Conservation (phyloP, 2,113 vertebrate genomes). For the Taurulus bubalis region DNA sequence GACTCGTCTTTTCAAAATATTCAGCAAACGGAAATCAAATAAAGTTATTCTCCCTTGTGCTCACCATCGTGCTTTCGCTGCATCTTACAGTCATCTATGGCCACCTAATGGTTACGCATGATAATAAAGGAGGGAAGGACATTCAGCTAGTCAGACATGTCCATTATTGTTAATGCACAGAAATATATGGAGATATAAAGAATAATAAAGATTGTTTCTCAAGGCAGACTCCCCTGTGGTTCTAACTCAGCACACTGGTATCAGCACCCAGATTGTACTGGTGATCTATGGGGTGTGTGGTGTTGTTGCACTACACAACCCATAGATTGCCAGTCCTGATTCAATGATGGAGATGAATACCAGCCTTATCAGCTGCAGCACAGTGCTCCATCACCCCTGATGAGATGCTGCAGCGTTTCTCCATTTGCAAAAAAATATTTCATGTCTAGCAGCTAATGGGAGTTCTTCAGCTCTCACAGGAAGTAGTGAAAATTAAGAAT, state of each 20-base stretch:
- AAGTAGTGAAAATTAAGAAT: not conserved
- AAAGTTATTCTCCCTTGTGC: not conserved
- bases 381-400: not conserved
- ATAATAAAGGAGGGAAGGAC: not conserved
- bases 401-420: constrained; percentile 2
- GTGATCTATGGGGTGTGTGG: not conserved
- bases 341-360: constrained; percentile 5
- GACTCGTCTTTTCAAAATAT: not conserved
- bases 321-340: not conserved
- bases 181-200: not conserved
- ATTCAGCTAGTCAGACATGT: not conserved
- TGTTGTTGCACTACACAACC: constrained; percentile 3
- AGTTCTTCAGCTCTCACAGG: not conserved
- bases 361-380: constrained; percentile 5
- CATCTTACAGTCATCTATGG: not conserved
- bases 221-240: not conserved
- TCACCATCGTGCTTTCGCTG: not conserved
- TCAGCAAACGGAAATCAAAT: not conserved
- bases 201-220: not conserved
- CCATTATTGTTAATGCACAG: not conserved
- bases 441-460: not conserved
- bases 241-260: not conserved
- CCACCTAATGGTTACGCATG: not conserved
- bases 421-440: not conserved
- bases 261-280: not conserved